Evolutionary conservation across 2,113 vertebrate species (phyloP).

Genomic region (Semnornis frantzii): DNA sequence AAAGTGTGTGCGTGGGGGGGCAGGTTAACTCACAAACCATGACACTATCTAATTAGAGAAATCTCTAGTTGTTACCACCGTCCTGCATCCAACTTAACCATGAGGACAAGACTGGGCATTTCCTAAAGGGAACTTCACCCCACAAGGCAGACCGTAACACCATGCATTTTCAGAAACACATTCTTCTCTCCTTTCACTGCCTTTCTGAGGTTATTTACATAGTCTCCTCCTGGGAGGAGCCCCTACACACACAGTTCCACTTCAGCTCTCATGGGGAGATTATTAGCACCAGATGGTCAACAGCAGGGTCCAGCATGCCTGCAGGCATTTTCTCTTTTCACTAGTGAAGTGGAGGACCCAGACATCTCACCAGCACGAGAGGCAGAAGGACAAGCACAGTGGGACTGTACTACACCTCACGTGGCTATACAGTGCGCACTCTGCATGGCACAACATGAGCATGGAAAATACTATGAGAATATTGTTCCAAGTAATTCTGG

Average conservation of each 20-base stretch:
- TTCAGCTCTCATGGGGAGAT: fast-evolving
- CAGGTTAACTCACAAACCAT: no score
- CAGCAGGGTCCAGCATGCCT: not conserved
- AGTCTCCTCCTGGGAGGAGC: not conserved
- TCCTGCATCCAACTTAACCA: not conserved
- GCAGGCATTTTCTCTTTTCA: not conserved
- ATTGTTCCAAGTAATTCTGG: not conserved
- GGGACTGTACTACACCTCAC: not conserved
- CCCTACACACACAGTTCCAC: fast-evolving
- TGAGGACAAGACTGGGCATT: not conserved
- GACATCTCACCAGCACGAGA: not conserved
- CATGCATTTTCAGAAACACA: not conserved
- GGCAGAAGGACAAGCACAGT: not conserved
- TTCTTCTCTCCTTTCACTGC: not conserved
- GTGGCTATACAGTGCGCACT: fast-evolving
- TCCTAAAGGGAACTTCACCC: not conserved
- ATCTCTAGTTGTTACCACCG: not conserved
- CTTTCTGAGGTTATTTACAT: not conserved
- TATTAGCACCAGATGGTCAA: not conserved
- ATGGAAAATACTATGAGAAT: not conserved
- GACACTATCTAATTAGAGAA: not conserved
- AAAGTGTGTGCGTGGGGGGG: no score
- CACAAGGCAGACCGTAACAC: fast-evolving
- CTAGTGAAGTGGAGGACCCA: not conserved
- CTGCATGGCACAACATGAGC: fast-evolving